Evolutionary conservation across 2,797 vertebrate species (phyloP), one percentile per base, ranked within the genome.

Genomic region (Microctenopoma lineatum): DNA sequence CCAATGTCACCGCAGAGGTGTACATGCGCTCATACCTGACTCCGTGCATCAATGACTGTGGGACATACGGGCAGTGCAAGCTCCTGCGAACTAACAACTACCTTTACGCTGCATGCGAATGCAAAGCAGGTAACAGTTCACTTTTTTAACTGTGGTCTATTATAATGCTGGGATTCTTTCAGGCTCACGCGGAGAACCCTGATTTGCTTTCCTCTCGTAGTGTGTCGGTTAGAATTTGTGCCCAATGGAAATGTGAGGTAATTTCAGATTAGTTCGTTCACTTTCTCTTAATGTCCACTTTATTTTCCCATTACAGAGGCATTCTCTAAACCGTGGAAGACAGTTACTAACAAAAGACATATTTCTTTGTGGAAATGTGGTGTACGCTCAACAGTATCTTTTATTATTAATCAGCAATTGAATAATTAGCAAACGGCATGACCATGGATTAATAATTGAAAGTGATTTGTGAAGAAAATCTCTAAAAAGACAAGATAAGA

Each of bases 71-170:
- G 44, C 97, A 99, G 91, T 99, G 98, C 95, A 99, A 99, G 83
- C 96, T 99, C 8, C 93, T 98, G 71, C 96, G 98, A 79, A 98
- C 97, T 68, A 98, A 98, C 92, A 99, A 98, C 93, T 99, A 97
- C 89, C 92, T 99, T 84, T 99, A 98, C 0, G 97, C 98, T 0
- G 97, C 97, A 38, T 99, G 98, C 78, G 97, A 99, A 93, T 99
- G 98, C 94, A 98, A 98, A 94, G 98, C 98, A 79, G 98, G 98
- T 99, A 80, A 80, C 2, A 7, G 0, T 29, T 44, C 34, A 10
- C 34, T 66, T 47, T 18, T 44, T 7, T 21, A 9, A 16, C n/a
- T 48, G 15, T 4, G 15, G 18, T 12, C 29, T 32, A 9, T 34
- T 34, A 34, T 34, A 34, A 34, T 34, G 7, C 32, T 34, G 25